Conservation (phyloP, 2,888 invertebrate genomes). For the Orchesellides sinensis region DNA sequence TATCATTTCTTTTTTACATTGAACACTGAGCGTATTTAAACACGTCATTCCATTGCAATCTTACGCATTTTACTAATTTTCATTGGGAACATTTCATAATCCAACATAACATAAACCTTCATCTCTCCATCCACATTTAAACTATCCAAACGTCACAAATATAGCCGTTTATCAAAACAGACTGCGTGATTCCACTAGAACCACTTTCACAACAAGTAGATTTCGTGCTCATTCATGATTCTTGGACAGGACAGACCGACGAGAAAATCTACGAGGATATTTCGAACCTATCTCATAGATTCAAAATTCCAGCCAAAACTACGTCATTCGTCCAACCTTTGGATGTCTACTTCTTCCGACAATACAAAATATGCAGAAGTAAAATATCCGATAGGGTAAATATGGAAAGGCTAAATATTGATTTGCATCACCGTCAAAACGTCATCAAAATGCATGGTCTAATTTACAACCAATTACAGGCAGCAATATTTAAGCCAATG, state of each 20-base stretch:
- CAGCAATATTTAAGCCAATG: slow-evolving; percentile 23
- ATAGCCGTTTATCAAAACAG: too few species aligned
- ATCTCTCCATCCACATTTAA: too few species aligned
- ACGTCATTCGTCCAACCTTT: slow-evolving; percentile 31
- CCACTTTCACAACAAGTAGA: too few species aligned
- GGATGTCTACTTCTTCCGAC: slow-evolving; percentile 33
- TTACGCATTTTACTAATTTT: too few species aligned
- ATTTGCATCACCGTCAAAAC: slow-evolving; percentile 8
- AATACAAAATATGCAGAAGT: slow-evolving; percentile 27
- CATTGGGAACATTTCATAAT: too few species aligned
- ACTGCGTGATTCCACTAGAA: too few species aligned
- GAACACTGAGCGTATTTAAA: too few species aligned
- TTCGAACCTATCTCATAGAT: background rate
- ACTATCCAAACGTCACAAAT: too few species aligned
- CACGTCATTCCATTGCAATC: too few species aligned
- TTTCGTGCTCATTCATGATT: slow-evolving; percentile 31
- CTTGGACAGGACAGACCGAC: slow-evolving; percentile 47
- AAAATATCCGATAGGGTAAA: background rate
- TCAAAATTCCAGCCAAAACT: slow-evolving; percentile 28
- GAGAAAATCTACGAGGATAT: background rate
- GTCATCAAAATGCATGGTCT: slow-evolving; percentile 28
- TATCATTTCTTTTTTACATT: too few species aligned
- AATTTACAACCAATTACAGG: slow-evolving; percentile 36
- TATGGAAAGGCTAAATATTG: background rate
- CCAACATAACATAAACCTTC: too few species aligned